These are phyloP conservation scores for Callorhinus ursinus DNA, from an alignment of 2,113 vertebrate species.

Conservation along the genomic window DNA sequence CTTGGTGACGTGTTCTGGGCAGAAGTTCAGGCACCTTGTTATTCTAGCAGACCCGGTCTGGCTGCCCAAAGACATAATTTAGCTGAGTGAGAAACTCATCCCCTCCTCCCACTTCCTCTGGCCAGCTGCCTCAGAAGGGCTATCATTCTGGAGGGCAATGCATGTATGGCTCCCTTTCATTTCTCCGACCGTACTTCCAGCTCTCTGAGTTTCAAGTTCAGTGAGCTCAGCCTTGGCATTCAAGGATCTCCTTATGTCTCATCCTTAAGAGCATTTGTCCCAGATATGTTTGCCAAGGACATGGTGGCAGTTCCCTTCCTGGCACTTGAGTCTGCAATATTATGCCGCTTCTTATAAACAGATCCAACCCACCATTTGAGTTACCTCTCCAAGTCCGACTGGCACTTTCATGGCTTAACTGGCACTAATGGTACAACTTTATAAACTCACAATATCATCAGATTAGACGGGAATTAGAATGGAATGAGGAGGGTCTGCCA, in stretches of 20 bases:
- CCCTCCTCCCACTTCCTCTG: conserved; percentile 63
- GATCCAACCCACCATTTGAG: neutral
- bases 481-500: neutral
- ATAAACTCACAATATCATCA: conserved; percentile 40
- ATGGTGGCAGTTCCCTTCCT: conserved; percentile 51
- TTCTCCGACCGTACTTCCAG: conserved; percentile 59
- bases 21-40: conserved; percentile 56
- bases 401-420: neutral
- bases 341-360: conserved; percentile 38
- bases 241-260: conserved; percentile 65
- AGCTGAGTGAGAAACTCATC: conserved; percentile 48
- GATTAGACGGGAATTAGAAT: neutral
- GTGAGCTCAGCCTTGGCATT: conserved; percentile 79
- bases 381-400: neutral
- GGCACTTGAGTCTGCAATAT: conserved; percentile 45
- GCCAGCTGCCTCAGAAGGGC: conserved; percentile 60
- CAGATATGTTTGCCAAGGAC: conserved; percentile 70
- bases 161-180: conserved; percentile 64
- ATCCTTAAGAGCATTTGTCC: conserved; percentile 71
- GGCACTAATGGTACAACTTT: neutral
- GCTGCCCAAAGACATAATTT: conserved; percentile 57
- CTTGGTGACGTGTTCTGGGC: conserved; percentile 55
- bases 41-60: conserved; percentile 50
- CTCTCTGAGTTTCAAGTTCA: conserved; percentile 65
- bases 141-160: conserved; percentile 32